Percentiles rank a stretch among this genome's conserved stretches.
Evolutionary conservation across 1,140 invertebrate species (phyloP).

Genomic region (Lithobius niger): DNA sequence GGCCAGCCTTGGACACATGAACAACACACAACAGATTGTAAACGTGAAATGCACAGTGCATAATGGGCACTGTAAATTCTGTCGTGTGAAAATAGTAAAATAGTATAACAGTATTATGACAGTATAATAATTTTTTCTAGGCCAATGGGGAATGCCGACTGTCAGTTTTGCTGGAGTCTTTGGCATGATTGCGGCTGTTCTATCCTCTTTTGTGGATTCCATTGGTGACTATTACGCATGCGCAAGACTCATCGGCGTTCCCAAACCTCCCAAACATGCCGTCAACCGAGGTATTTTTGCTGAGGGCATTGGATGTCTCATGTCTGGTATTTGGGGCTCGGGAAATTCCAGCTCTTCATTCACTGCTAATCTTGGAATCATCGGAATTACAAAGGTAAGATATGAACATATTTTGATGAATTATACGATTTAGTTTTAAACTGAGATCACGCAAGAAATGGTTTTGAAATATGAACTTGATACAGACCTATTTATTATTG

Average conservation of each 20-base stretch:
- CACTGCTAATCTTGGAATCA: slow-evolving; percentile 77
- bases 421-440: background rate
- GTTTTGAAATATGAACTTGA: slow-evolving; percentile 2
- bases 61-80: too few relatives aligned
- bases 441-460: background rate
- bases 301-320: slow-evolving; percentile 65
- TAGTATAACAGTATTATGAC: too few relatives aligned
- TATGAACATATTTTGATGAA: background rate
- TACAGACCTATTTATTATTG: too few relatives aligned
- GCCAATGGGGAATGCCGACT: slow-evolving; percentile 74
- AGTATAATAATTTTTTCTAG: slow-evolving; percentile 37
- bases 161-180: slow-evolving; percentile 57
- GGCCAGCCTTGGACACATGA: too few relatives aligned
- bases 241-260: slow-evolving; percentile 62
- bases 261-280: slow-evolving; percentile 66
- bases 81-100: too few relatives aligned
- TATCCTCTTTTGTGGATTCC: slow-evolving; percentile 72
- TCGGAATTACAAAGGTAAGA: slow-evolving; percentile 47
- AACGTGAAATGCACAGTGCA: too few relatives aligned
- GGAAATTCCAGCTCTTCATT: slow-evolving; percentile 77
- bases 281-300: slow-evolving; percentile 73
- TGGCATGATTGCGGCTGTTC: slow-evolving; percentile 67
- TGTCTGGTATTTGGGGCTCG: slow-evolving; percentile 67
- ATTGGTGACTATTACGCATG: slow-evolving; percentile 81
- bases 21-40: too few relatives aligned